Evolutionary conservation across 2,113 vertebrate species (phyloP).

Genomic region (Laticauda colubrina): DNA sequence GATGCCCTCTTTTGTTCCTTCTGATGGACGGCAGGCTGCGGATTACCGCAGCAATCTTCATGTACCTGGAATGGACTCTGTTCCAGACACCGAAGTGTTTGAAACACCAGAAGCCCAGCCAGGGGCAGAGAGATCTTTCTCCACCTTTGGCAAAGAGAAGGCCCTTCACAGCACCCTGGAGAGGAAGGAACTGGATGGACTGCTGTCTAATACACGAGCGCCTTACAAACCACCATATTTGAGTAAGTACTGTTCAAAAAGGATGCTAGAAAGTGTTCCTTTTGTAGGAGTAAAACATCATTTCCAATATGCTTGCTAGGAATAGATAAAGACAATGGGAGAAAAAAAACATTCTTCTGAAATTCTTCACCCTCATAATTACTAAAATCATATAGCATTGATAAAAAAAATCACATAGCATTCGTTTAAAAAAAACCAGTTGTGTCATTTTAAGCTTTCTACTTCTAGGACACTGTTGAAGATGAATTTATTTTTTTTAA

Average conservation of each 20-base stretch:
- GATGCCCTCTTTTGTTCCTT: slow-evolving; percentile 96
- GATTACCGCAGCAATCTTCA: slow-evolving; percentile 99
- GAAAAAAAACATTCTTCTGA: background rate
- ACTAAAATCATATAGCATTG: background rate
- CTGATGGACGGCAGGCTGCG: slow-evolving; percentile 91
- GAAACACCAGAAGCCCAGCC: slow-evolving; percentile 84
- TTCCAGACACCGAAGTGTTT: slow-evolving; percentile 97
- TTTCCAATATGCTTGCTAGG: slow-evolving; percentile 32
- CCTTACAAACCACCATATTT: slow-evolving; percentile 93
- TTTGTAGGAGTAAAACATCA: slow-evolving; percentile 40
- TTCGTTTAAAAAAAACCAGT: slow-evolving; percentile 12
- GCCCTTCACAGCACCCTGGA: slow-evolving; percentile 91
- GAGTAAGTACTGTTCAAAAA: slow-evolving; percentile 84
- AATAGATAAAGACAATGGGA: slow-evolving; percentile 11
- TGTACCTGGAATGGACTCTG: slow-evolving; percentile 97
- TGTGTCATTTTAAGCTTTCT: slow-evolving; percentile 21
- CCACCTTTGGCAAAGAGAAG: slow-evolving; percentile 95
- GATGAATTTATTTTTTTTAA: slow-evolving; percentile 29
- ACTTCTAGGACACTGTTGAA: slow-evolving; percentile 24
- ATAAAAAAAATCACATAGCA: background rate
- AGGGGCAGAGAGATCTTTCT: slow-evolving; percentile 88
- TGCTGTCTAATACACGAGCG: slow-evolving; percentile 90
- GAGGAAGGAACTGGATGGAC: slow-evolving; percentile 92
- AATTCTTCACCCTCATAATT: slow-evolving; percentile 23
- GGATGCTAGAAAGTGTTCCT: slow-evolving; percentile 36